Conservation (phyloP, 2,113 vertebrate genomes). For the Aphyosemion australe region DNA sequence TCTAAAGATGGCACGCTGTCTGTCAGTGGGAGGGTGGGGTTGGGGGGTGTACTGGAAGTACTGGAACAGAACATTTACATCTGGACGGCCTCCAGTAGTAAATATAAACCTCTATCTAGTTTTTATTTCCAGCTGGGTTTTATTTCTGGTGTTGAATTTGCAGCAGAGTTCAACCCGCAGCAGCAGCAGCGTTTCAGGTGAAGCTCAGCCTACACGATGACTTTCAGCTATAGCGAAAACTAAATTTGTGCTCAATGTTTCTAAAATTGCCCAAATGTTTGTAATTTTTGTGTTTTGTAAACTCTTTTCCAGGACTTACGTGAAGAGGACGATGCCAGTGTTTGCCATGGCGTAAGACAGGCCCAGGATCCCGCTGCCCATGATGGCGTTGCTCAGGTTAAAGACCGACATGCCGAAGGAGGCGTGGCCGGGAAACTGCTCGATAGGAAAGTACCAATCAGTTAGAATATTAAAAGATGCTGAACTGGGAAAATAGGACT, state of each 20-base stretch:
- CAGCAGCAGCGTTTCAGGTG: too few species aligned
- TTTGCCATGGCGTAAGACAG: constrained; percentile 97
- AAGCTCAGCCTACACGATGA: too few species aligned
- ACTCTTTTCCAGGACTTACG: constrained; percentile 77
- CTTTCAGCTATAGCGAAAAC: too few species aligned
- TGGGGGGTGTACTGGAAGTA: not conserved
- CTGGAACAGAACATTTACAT: not conserved
- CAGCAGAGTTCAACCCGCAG: too few species aligned
- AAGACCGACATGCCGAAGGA: constrained; percentile 97
- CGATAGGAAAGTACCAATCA: not conserved
- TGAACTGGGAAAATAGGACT: too few species aligned
- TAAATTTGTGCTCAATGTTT: too few species aligned
- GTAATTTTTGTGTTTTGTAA: too few species aligned
- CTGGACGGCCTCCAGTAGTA: constrained; percentile 2
- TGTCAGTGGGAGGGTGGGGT: too few species aligned
- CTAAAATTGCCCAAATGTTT: too few species aligned
- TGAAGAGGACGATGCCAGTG: constrained; percentile 92
- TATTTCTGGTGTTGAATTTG: too few species aligned
- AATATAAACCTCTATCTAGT: not conserved
- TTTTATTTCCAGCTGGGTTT: too few species aligned
- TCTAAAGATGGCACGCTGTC: not conserved
- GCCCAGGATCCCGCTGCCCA: constrained; percentile 97
- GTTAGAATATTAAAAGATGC: too few species aligned
- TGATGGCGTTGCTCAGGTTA: constrained; percentile 97
- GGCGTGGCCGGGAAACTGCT: constrained; percentile 88